Evolutionary conservation across 2,113 vertebrate species (phyloP).

Genomic region (Malurus elegans): DNA sequence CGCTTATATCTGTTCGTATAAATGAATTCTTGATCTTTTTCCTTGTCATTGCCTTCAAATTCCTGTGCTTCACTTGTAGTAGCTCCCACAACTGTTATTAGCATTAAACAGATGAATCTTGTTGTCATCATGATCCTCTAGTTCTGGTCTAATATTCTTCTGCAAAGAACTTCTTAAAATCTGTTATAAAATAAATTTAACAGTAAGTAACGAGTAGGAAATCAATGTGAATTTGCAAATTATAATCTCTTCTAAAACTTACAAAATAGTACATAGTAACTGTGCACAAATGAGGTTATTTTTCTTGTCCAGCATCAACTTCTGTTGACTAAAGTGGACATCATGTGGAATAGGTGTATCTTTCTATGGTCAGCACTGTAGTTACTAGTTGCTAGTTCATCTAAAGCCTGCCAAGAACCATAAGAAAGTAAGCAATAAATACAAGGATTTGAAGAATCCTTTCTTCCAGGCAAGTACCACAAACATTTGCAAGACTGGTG

Average conservation of each 20-base stretch:
- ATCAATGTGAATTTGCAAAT: neutral
- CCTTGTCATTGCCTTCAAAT: slow-evolving; percentile 77
- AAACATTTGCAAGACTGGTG: neutral
- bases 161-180: neutral
- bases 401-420: neutral
- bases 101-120: slow-evolving; percentile 75
- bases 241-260: neutral
- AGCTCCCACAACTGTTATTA: slow-evolving; percentile 68
- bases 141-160: slow-evolving; percentile 13
- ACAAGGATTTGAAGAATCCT: neutral
- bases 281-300: neutral
- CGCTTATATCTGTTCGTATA: slow-evolving; percentile 84
- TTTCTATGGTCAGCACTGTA: neutral
- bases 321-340: neutral
- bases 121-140: slow-evolving; percentile 69
- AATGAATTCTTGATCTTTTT: slow-evolving; percentile 81
- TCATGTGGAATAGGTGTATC: neutral
- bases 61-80: slow-evolving; percentile 73
- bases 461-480: neutral
- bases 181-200: slow-evolving; percentile 49
- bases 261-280: neutral
- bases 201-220: neutral
- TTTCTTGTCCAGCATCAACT: neutral
- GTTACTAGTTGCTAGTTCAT: neutral
- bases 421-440: neutral